Evolutionary conservation across 1,140 invertebrate species (phyloP).

Genomic region (Drosophila eugracilis): DNA sequence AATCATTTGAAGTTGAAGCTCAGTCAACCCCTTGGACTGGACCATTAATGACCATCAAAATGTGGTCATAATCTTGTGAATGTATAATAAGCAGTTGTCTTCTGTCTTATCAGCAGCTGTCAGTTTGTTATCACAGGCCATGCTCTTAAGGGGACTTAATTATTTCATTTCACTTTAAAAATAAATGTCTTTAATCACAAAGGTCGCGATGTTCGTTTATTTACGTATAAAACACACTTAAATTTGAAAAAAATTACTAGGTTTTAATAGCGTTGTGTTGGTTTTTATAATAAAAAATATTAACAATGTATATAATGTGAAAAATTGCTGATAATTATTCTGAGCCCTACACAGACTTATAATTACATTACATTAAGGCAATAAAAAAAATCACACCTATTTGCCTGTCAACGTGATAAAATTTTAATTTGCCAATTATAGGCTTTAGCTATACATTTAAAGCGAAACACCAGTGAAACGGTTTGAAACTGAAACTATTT

Average conservation of each 20-base stretch:
- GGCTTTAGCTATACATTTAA: slow-evolving; percentile 5
- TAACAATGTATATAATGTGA: slow-evolving; percentile 8
- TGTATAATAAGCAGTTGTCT: slow-evolving; percentile 34
- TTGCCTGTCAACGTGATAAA: slow-evolving; percentile 43
- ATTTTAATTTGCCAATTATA: slow-evolving; percentile 59
- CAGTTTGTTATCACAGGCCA: slow-evolving; percentile 24
- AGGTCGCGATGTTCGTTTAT: slow-evolving; percentile 1
- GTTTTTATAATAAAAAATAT: slow-evolving; percentile 1
- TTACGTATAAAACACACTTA: slow-evolving; percentile 6
- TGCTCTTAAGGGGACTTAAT: slow-evolving; percentile 7
- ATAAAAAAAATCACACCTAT: slow-evolving; percentile 52
- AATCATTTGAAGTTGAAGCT: slow-evolving; percentile 8
- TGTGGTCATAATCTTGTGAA: slow-evolving; percentile 29
- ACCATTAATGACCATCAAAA: slow-evolving; percentile 26
- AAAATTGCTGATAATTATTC: slow-evolving; percentile 42
- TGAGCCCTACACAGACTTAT: slow-evolving; percentile 27
- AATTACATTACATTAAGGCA: slow-evolving; percentile 42
- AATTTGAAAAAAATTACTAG: slow-evolving; percentile 8
- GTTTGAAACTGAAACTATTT: not conserved
- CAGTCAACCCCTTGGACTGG: slow-evolving; percentile 9
- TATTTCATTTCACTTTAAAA: slow-evolving; percentile 23
- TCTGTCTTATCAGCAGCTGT: slow-evolving; percentile 34
- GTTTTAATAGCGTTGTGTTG: slow-evolving; percentile 8
- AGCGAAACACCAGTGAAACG: not conserved
- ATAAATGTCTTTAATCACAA: slow-evolving; percentile 13